Base-by-base conservation (phyloP, 2,113 vertebrate genomes). In the Xiphophorus couchianus region DNA sequence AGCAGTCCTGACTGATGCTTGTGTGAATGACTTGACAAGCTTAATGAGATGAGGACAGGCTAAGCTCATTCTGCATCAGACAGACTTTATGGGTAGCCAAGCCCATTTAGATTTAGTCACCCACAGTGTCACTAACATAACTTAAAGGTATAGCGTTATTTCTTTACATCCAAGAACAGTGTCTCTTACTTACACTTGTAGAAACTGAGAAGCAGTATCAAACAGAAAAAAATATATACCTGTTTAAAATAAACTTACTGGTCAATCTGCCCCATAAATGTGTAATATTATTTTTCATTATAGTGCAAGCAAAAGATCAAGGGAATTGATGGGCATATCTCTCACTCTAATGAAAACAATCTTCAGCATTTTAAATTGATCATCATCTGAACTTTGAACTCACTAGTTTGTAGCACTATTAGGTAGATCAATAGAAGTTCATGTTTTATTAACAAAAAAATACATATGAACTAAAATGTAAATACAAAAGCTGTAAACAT, bases 21-120 rank as follows among this genome's bases (percentile, higher is more conserved):
- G 61, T 91, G 84, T 89, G 86, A 84, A 90, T 85, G 68, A 73
- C 64, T 68, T 82, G 81, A 75, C 83, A 85, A 71, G 64, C 77
- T 89, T 90, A 91, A 91, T 88, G 89, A 89, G 82, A 86, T 82
- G 81, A 90, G 76, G 81, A 86, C 91, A 87, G 76, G 86, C 79
- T 90, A 90, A 92, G 90, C 83, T 84, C 82, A 86, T 90, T 86
- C 80, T 82, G 74, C 81, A 84, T 84, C 81, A 91, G 85, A 85
- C 76, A 84, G 80, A 62, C 89, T 88, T 81, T 76, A 19, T 69
- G 78, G 86, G 85, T 84, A 42, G 39, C 10, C 39, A 15, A 76
- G 82, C 78, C 81, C 65, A 80, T 78, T 89, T 82, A 89, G 67
- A 48, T 48, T 48, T 48, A 48, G 17, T 71, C 84, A 78, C 74